Evolutionary conservation across 1,140 invertebrate genomes (phyloP), one percentile per base, ranked within the genome.

Genomic region (Zaprionus tsacasi): DNA sequence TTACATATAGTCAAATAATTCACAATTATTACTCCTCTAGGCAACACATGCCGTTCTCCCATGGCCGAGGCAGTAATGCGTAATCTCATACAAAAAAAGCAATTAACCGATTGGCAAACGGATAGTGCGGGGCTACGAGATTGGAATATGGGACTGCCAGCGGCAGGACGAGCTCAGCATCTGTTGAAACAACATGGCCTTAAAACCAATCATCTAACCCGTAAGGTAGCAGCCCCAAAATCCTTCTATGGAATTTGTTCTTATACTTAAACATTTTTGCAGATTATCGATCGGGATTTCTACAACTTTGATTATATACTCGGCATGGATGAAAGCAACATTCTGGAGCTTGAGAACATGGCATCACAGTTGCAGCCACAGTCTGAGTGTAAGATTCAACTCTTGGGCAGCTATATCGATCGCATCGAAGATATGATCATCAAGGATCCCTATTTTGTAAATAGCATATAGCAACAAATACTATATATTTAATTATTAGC

Each of bases 21-120:
- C 43, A 6, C 7, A 10, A 21, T 35, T n/a, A 65, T 6, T 10
- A 94, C n/a, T 17, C 11, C 25, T 11, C 25, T 11, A 94, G 98
- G 97, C 11, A 99, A 99, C 83, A 98, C 98, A 75, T 99, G 98
- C 90, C 95, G 98, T n/a, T 99, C 98, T 12, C 97, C 98, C 13
- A 98, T 98, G 82, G 98, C 97, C 15, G 97, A 98, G 93, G 97
- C 97, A 8, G 96, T 99, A 0, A 97, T 98, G 92, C 91, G 94
- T 35, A 94, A 98, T 82, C 89, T 95, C 10, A 93, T 97, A 0
- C 94, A 94, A 70, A 94, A 96, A 78, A 92, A 93, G 64, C 94
- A 94, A 50, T 78, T 95, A 66, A 4, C 38, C 6, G 76, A 95
- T 78, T 99, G 98, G 98, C 93, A 95, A 57, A 95, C 97, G 7